Conservation (phyloP, 1,140 invertebrate species). For the Aricia agestis region DNA sequence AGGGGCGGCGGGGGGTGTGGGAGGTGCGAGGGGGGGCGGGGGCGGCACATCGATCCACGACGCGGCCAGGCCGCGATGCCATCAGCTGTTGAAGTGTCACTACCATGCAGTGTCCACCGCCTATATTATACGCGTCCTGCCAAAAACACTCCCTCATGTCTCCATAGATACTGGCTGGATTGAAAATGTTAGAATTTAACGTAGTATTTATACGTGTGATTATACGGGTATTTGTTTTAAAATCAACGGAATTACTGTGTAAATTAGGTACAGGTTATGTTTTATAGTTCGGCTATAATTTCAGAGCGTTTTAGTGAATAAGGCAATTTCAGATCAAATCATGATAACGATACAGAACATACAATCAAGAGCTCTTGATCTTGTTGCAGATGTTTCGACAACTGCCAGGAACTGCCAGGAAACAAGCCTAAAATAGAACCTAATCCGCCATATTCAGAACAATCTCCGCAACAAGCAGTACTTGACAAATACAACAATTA, state of each 20-base stretch:
- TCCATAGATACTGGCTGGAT: too few relatives aligned
- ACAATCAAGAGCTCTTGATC: not conserved
- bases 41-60: conserved; percentile 52
- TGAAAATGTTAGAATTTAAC: too few relatives aligned
- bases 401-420: not conserved
- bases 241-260: too few relatives aligned
- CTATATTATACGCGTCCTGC: too few relatives aligned
- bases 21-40: conserved; percentile 32
- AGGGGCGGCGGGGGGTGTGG: conserved; percentile 40
- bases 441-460: not conserved
- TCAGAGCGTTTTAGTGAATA: too few relatives aligned
- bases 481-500: conserved; percentile 16
- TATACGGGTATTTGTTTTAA: too few relatives aligned
- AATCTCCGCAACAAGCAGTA: not conserved
- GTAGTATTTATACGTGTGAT: too few relatives aligned
- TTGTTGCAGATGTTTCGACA: not conserved
- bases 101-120: conserved; percentile 1
- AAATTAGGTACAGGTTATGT: too few relatives aligned
- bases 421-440: not conserved
- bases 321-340: not conserved
- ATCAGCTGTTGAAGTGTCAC: conserved; percentile 53
- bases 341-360: too few relatives aligned
- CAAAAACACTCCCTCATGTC: too few relatives aligned
- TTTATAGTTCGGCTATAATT: too few relatives aligned
- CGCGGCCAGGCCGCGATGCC: conserved; percentile 38